Conservation (phyloP, 2,113 vertebrate species). For the Morphnarchus princeps region DNA sequence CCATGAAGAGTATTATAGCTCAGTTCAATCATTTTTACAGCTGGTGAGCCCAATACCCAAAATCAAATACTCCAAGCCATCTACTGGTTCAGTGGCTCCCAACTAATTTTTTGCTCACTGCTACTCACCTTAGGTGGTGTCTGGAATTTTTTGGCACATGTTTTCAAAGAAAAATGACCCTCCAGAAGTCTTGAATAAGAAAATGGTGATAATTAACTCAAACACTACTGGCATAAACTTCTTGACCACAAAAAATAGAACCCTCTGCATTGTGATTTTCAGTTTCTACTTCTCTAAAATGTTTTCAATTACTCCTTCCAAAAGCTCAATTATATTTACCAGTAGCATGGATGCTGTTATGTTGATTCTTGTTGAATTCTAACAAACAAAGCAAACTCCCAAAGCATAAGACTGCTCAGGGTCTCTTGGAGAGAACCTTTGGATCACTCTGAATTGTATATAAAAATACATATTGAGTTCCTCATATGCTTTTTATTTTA, state of each 20-base stretch:
- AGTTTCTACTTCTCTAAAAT: not conserved
- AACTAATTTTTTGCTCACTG: not conserved
- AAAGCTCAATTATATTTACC: not conserved
- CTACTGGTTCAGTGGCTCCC: not conserved
- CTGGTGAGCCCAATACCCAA: not conserved
- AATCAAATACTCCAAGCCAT: not conserved
- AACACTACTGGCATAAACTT: not conserved
- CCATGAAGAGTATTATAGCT: not conserved
- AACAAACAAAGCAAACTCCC: not conserved
- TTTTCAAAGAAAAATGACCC: not conserved
- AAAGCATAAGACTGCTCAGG: not conserved
- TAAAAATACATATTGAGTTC: not conserved
- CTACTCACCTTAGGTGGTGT: not conserved
- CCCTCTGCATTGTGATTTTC: not conserved
- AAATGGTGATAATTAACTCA: not conserved
- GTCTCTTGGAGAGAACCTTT: not conserved
- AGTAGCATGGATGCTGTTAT: not conserved
- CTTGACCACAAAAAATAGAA: not conserved
- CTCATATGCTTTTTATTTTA: not conserved
- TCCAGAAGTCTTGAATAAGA: not conserved
- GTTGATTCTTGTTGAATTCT: not conserved
- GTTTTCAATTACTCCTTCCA: not conserved
- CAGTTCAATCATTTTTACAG: slow-evolving; percentile 34
- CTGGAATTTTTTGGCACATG: not conserved
- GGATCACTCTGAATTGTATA: not conserved